Evolutionary conservation across 2,888 invertebrate genomes (phyloP).

Genomic region (Beris morrisii): DNA sequence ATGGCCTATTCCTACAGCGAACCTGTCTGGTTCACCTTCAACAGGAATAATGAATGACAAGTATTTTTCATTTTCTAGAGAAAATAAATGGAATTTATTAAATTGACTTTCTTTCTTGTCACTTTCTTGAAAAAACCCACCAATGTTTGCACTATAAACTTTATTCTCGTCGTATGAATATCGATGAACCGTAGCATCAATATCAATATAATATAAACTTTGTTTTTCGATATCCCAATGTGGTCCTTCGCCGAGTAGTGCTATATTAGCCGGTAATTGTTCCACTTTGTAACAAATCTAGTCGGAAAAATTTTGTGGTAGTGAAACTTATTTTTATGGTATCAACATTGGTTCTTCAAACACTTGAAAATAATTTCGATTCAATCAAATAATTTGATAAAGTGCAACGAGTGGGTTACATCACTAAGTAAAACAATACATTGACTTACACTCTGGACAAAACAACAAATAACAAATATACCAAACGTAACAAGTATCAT

Average conservation of each 20-base stretch:
- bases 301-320: slow-evolving; percentile 15
- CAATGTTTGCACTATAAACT: slow-evolving; percentile 59
- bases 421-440: too few relatives aligned
- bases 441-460: neutral
- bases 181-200: slow-evolving; percentile 53
- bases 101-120: slow-evolving; percentile 5
- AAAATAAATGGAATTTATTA: slow-evolving; percentile 44
- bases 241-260: slow-evolving; percentile 68
- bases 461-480: neutral
- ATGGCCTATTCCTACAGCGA: slow-evolving; percentile 66
- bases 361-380: neutral
- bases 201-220: slow-evolving; percentile 68
- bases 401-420: too few relatives aligned
- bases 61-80: slow-evolving; percentile 56
- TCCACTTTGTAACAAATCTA: slow-evolving; percentile 55
- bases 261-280: slow-evolving; percentile 49
- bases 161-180: slow-evolving; percentile 56
- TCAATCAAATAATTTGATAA: too few relatives aligned
- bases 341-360: neutral
- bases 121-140: slow-evolving; percentile 34
- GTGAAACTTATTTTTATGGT: neutral
- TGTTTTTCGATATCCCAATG: slow-evolving; percentile 67
- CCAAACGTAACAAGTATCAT: too few relatives aligned
- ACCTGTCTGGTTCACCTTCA: slow-evolving; percentile 62
- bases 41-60: slow-evolving; percentile 66